Evolutionary conservation across 2,113 vertebrate genomes (phyloP).

Genomic region (Mesocricetus auratus): DNA sequence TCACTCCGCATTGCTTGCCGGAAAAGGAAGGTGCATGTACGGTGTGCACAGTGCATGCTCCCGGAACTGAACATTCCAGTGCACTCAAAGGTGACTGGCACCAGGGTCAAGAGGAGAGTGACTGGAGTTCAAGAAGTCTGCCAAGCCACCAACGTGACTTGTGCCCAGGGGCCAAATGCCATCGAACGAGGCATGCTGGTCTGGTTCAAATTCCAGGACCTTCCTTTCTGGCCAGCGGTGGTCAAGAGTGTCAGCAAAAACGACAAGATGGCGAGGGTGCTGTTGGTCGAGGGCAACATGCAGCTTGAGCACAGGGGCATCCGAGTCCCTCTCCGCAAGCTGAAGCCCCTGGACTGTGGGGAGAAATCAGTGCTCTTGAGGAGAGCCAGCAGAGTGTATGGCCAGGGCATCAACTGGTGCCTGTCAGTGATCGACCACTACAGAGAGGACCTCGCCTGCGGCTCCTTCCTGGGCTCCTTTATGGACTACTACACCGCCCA

Average conservation of each 20-base stretch:
- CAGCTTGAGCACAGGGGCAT: constrained; percentile 86
- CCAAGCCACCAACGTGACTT: background rate
- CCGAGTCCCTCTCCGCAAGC: constrained; percentile 86
- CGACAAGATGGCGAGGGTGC: constrained; percentile 87
- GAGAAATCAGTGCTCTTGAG: constrained; percentile 86
- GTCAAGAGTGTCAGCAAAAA: constrained; percentile 90
- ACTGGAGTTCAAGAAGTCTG: background rate
- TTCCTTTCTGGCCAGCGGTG: constrained; percentile 88
- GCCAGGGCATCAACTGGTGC: constrained; percentile 84
- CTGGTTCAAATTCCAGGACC: constrained; percentile 52
- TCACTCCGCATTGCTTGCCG: background rate
- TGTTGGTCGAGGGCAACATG: constrained; percentile 22
- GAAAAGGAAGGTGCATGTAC: background rate
- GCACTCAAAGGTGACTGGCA: background rate
- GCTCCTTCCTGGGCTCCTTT: constrained; percentile 92
- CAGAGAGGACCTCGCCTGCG: constrained; percentile 88
- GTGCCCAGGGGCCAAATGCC: background rate
- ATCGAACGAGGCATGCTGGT: background rate
- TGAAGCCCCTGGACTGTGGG: constrained; percentile 93
- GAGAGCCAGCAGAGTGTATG: constrained; percentile 78
- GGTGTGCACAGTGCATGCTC: rapidly evolving
- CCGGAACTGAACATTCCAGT: constrained; percentile 22
- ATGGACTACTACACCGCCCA: constrained; percentile 91
- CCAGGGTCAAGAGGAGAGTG: background rate
- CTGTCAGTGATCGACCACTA: constrained; percentile 83